These are phyloP conservation scores for Typhlomys cinereus DNA, from an alignment of 2,113 vertebrate species.

Conservation along the genomic window DNA sequence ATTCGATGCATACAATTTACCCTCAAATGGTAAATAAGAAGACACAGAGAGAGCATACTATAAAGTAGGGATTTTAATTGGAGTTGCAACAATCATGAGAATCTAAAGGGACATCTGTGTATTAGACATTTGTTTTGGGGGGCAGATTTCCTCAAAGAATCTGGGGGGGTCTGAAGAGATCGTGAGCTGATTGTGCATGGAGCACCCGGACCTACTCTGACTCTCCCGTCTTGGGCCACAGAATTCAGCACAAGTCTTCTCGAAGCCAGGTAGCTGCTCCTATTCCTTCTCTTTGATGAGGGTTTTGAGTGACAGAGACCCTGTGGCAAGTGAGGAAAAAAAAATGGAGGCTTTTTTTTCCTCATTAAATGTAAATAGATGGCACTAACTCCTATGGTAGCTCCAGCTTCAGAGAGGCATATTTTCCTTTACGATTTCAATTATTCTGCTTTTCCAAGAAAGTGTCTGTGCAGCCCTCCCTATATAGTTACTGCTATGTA, in stretches of 20 bases:
- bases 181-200: not conserved
- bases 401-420: slow-evolving; percentile 51
- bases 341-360: slow-evolving; percentile 15
- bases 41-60: not conserved
- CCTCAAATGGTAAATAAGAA: slow-evolving; percentile 15
- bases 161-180: not conserved
- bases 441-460: slow-evolving; percentile 72
- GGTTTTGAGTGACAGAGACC: slow-evolving; percentile 50
- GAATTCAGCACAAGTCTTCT: not conserved
- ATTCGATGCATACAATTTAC: not conserved
- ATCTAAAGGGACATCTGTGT: slow-evolving; percentile 21
- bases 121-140: not conserved
- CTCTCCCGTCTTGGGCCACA: not conserved
- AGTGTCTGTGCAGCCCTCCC: slow-evolving; percentile 71
- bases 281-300: slow-evolving; percentile 19
- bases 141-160: not conserved
- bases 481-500: slow-evolving; percentile 69
- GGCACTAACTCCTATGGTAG: slow-evolving; percentile 50
- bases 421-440: slow-evolving; percentile 78
- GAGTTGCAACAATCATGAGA: slow-evolving; percentile 20
- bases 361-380: not conserved
- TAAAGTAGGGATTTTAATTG: slow-evolving; percentile 12
- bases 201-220: not conserved
- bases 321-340: slow-evolving; percentile 18
- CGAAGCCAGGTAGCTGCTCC: slow-evolving; percentile 26